Evolutionary conservation across 1,140 invertebrate species (phyloP).

Genomic region (Maniola jurtina): DNA sequence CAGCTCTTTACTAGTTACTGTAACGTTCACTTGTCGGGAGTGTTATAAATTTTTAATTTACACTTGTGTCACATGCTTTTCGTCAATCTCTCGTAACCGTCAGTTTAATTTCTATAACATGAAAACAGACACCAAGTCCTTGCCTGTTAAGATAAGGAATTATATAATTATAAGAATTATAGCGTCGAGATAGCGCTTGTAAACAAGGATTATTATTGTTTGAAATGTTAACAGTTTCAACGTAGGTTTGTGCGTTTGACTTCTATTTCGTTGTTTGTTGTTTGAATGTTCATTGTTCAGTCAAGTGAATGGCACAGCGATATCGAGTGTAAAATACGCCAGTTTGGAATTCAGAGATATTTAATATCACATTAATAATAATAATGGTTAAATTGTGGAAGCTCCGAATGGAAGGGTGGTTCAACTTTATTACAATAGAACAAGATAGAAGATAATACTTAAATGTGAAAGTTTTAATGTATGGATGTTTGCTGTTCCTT

Average conservation of each 20-base stretch:
- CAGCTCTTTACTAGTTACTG: no score
- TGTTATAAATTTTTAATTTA: no score
- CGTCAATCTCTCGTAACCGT: no score
- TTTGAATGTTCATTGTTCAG: conserved; percentile 2
- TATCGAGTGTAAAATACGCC: neutral
- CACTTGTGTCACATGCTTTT: no score
- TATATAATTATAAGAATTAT: no score
- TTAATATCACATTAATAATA: neutral
- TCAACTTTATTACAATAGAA: no score
- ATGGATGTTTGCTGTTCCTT: no score
- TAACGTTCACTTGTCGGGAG: no score
- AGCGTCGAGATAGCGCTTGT: neutral
- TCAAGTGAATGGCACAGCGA: neutral
- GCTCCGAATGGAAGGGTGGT: no score
- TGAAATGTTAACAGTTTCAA: neutral
- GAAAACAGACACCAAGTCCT: neutral
- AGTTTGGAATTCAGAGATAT: neutral
- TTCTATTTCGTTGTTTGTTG: neutral
- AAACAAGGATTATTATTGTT: conserved; percentile 4
- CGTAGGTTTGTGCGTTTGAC: neutral
- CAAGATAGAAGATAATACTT: no score
- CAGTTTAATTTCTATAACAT: neutral
- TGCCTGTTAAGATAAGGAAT: neutral
- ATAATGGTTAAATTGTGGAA: no score
- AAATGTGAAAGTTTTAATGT: no score